These are phyloP conservation scores for Misgurnus anguillicaudatus DNA, from an alignment of 2,113 vertebrate genomes.

Conservation along the genomic window DNA sequence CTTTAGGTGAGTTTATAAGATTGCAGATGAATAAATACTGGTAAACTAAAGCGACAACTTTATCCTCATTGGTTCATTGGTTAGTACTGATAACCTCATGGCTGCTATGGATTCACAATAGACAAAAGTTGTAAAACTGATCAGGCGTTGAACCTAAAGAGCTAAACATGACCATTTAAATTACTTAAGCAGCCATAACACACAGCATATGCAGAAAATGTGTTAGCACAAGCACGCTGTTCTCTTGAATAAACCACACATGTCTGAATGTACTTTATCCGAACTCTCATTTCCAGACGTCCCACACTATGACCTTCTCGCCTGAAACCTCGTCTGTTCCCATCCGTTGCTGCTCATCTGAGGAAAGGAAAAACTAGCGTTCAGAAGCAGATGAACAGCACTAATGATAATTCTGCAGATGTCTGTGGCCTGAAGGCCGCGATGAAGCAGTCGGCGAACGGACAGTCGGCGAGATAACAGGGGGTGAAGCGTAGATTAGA, in stretches of 20 bases:
- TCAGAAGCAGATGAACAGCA: neutral
- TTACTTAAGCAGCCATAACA: too few species aligned
- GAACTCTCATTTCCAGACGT: neutral
- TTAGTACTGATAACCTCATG: too few species aligned
- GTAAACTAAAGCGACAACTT: too few species aligned
- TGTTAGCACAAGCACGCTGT: neutral
- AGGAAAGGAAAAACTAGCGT: neutral
- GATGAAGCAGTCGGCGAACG: conserved; percentile 5
- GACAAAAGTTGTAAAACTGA: too few species aligned
- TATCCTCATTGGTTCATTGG: too few species aligned
- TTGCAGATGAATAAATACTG: too few species aligned
- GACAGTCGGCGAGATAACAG: conserved; percentile 30
- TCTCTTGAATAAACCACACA: neutral
- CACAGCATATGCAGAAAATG: too few species aligned
- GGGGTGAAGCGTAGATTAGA: conserved; percentile 30
- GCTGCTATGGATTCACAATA: too few species aligned
- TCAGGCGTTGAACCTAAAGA: too few species aligned
- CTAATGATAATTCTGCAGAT: conserved; percentile 9
- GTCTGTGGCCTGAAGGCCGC: neutral
- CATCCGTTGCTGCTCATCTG: neutral
- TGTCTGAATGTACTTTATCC: too few species aligned
- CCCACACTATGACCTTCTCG: neutral
- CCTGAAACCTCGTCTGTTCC: neutral
- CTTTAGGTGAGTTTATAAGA: too few species aligned
- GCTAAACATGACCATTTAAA: too few species aligned